These are phyloP conservation scores for Danionella dracula DNA, from an alignment of 2,797 vertebrate genomes.

Conservation along the genomic window DNA sequence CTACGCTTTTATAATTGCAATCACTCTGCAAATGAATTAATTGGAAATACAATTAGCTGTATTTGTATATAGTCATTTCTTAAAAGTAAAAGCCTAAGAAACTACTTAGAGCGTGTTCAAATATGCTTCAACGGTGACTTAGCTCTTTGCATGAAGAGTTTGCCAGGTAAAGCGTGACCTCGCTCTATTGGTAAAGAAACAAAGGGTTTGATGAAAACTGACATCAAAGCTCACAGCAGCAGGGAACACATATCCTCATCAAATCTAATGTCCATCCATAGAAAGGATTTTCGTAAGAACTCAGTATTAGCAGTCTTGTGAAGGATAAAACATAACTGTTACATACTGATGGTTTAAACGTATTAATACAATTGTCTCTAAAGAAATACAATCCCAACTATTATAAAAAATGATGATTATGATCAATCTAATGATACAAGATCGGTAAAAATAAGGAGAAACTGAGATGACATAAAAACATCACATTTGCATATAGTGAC, in stretches of 20 bases:
- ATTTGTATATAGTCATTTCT: slow-evolving; percentile 22
- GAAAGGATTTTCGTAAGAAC: background rate
- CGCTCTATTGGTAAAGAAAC: background rate
- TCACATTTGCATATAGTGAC: slow-evolving; percentile 46
- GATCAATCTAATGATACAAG: background rate
- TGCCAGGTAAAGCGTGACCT: background rate
- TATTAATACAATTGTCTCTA: no score
- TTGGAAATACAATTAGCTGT: slow-evolving; percentile 40
- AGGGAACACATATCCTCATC: background rate
- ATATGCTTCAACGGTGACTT: slow-evolving; percentile 3
- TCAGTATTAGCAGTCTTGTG: background rate
- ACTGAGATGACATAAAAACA: slow-evolving; percentile 44
- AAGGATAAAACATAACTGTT: no score
- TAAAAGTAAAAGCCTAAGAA: background rate
- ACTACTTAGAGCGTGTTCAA: background rate
- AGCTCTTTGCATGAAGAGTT: background rate
- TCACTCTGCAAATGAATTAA: slow-evolving; percentile 42
- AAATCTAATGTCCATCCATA: slow-evolving; percentile 5
- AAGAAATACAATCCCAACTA: no score
- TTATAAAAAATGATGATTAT: no score
- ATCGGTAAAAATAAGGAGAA: slow-evolving; percentile 19
- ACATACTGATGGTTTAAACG: no score
- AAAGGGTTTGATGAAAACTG: slow-evolving; percentile 20
- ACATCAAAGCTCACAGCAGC: slow-evolving; percentile 20
- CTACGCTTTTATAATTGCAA: slow-evolving; percentile 37